A percentile compares a stretch with the other conserved stretches of the same genome.
Evolutionary conservation across 1,140 invertebrate genomes (phyloP).

Genomic region (Hycleus cichorii): DNA sequence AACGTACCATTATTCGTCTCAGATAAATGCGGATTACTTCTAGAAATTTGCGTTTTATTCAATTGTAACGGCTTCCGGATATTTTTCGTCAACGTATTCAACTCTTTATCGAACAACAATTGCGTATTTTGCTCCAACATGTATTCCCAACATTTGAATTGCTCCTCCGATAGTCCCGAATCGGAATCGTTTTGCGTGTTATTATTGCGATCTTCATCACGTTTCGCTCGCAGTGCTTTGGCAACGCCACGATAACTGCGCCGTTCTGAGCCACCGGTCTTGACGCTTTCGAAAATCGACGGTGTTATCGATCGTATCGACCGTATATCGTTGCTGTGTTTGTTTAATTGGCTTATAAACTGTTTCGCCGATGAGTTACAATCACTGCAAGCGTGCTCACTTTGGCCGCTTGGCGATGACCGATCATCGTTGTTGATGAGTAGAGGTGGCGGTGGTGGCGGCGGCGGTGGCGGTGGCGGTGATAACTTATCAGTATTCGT

Average conservation of each 20-base stretch:
- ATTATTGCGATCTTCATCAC: constrained; percentile 44
- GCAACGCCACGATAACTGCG: constrained; percentile 51
- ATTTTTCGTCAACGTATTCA: constrained; percentile 65
- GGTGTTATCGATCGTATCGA: constrained; percentile 37
- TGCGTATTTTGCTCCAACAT: constrained; percentile 88
- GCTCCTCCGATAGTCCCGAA: constrained; percentile 65
- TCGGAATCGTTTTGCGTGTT: constrained; percentile 50
- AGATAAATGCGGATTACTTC: constrained; percentile 52
- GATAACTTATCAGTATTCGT: constrained; percentile 35
- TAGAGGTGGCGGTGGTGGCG: constrained; percentile 39
- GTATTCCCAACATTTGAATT: constrained; percentile 88
- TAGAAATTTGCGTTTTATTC: constrained; percentile 46
- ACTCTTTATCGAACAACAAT: constrained; percentile 76
- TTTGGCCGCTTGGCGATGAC: constrained; percentile 76
- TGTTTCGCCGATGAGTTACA: constrained; percentile 45
- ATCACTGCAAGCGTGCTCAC: constrained; percentile 58
- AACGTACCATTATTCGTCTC: constrained; percentile 40
- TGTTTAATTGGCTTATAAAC: constrained; percentile 37
- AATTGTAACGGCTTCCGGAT: constrained; percentile 43
- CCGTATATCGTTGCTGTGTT: constrained; percentile 29
- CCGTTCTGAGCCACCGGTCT: constrained; percentile 40
- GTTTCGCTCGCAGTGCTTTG: constrained; percentile 44
- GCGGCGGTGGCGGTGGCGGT: constrained; percentile 38
- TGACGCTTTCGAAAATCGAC: constrained; percentile 36
- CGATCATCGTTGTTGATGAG: constrained; percentile 49